Conservation (phyloP, 2,797 vertebrate species). For the Brachyrhaphis roseni region DNA sequence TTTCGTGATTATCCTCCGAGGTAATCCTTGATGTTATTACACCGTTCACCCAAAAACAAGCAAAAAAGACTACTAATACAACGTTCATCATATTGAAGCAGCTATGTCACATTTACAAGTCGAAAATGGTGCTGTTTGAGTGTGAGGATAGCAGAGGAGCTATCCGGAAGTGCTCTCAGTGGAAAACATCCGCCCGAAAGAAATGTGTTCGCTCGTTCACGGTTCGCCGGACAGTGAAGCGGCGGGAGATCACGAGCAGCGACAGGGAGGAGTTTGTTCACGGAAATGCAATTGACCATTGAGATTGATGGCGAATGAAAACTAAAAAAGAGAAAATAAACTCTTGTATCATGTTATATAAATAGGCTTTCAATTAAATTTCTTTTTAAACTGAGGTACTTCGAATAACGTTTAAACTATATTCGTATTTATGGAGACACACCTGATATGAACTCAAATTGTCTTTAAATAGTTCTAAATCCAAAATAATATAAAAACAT, state of each 20-base stretch:
- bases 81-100: slow-evolving; percentile 52
- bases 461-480: background rate
- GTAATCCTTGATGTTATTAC: slow-evolving; percentile 53
- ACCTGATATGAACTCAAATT: background rate
- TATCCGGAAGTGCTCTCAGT: slow-evolving; percentile 67
- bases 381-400: background rate
- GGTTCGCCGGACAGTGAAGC: background rate
- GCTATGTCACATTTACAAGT: slow-evolving; percentile 11
- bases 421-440: background rate
- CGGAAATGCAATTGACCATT: background rate
- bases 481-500: background rate
- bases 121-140: background rate
- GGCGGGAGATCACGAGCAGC: background rate
- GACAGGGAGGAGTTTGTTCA: background rate
- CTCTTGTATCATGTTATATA: background rate
- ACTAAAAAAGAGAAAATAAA: background rate
- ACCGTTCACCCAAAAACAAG: slow-evolving; percentile 56
- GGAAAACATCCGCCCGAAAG: slow-evolving; percentile 58
- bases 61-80: slow-evolving; percentile 45
- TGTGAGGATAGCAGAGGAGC: slow-evolving; percentile 11
- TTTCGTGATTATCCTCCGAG: slow-evolving; percentile 49
- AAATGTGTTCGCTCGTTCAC: background rate
- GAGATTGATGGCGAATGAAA: background rate
- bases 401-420: background rate
- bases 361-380: background rate